These are phyloP conservation scores for Drosophila tsacasi DNA, from an alignment of 1,140 invertebrate species.

Conservation along the genomic window DNA sequence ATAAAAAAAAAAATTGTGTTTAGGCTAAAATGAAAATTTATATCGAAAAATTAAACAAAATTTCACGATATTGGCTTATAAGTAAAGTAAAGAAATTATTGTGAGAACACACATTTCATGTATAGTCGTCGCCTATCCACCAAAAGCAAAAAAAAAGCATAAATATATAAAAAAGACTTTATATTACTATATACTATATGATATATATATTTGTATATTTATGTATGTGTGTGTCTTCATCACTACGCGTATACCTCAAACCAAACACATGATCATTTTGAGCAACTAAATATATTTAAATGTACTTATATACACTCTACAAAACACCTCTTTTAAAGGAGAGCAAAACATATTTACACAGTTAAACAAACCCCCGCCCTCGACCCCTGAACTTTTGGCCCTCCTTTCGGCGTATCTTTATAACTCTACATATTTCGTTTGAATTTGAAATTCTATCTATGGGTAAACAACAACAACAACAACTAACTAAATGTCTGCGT, in stretches of 20 bases:
- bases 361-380: slow-evolving; percentile 15
- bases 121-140: slow-evolving; percentile 48
- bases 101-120: slow-evolving; percentile 51
- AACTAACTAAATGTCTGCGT: slow-evolving; percentile 72
- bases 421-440: slow-evolving; percentile 47
- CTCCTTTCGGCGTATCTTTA: slow-evolving; percentile 50
- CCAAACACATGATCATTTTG: slow-evolving; percentile 79
- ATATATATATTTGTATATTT: slow-evolving; percentile 71
- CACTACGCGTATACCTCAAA: slow-evolving; percentile 85
- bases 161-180: slow-evolving; percentile 50
- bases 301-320: slow-evolving; percentile 82
- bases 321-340: slow-evolving; percentile 64
- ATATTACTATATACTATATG: slow-evolving; percentile 55
- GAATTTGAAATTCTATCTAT: slow-evolving; percentile 63
- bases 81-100: slow-evolving; percentile 18
- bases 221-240: slow-evolving; percentile 85
- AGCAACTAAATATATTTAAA: slow-evolving; percentile 77
- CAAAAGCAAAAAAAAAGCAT: slow-evolving; percentile 25
- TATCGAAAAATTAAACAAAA: slow-evolving; percentile 31
- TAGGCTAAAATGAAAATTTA: slow-evolving; percentile 55
- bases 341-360: slow-evolving; percentile 69
- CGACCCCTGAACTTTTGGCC: slow-evolving; percentile 26
- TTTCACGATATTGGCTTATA: slow-evolving; percentile 32
- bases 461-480: slow-evolving; percentile 40
- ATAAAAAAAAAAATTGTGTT: slow-evolving; percentile 45